Evolutionary conservation across 2,113 vertebrate genomes (phyloP), one percentile per base, ranked within the genome.

Genomic region (Equus quagga): DNA sequence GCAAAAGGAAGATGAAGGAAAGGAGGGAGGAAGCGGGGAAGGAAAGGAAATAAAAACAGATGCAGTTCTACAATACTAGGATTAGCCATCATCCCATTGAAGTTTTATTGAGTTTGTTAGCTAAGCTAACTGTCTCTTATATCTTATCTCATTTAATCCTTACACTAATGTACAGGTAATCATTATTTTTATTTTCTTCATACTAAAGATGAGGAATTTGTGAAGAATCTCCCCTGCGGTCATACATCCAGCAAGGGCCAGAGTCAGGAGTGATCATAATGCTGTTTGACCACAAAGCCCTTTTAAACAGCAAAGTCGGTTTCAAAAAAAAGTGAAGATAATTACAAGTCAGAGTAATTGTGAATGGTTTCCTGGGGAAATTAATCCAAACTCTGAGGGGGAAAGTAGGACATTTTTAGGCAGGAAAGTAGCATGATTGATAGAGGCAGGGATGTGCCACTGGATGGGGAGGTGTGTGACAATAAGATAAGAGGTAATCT

Each of bases 391-490:
- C 41, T 83, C 0, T 58, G 36, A 81, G 15, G 5, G 3, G 24
- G 1, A 73, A 83, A 4, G 9, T n/a, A 15, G 51, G 10, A 54
- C 15, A 8, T 0, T 86, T 95, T 90, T 62, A 62, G 73, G 31
- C 15, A 51, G 81, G 6, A 79, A 4, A 88, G 4, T 2, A 21
- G 0, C 18, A 21, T 28, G 13, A 36, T 5, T 78, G 49, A 72
- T 13, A 69, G 13, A 78, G 12, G 12, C 8, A 56, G 4, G 17
- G 2, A 15, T 56, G 2, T 82, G 13, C 26, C 12, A 14, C 15
- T 31, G 6, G 49, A 2, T 64, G 1, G 1, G 31, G 24, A 21
- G 28, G 0, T 21, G 62, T 11, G 10, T 26, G 1, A 21, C 4
- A 51, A 2, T 80, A 73, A 36, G 44, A 23, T 49, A 13, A 4